Evolutionary conservation across 1,140 invertebrate species (phyloP), one percentile per base, ranked within the genome.

Genomic region (Ceratina australensis): DNA sequence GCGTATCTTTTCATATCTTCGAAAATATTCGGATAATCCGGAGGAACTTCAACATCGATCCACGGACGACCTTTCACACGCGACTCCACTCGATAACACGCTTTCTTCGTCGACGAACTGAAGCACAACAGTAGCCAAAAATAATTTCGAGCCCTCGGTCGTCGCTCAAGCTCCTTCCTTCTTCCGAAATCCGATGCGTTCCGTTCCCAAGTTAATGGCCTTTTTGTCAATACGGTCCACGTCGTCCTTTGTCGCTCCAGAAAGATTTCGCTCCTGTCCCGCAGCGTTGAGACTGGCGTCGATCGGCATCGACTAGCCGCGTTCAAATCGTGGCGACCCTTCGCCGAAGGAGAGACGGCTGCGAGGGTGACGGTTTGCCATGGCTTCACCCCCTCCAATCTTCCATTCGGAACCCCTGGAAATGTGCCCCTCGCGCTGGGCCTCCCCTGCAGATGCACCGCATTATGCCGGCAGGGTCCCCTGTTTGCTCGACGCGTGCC

Each of bases 1-100:
- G 77, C 83, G 15, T 75, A 83, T 83, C 82, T 75, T 57, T 83
- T 83, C 82, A 83, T 83, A 63, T 49, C 54, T 49, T 13, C 2
- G 7, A 16, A 13, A 22, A 26, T 16, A 16, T 15, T 7, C 8
- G 0, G 0, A 18, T 16, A 52, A 3, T 13, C 24, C 2, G 20
- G 22, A 10, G 22, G 3, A 47, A 15, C 22, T 8, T 18, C 20
- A 52, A 26, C 57, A 72, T 52, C 59, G 59, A 72, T 33, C 15
- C 24, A 24, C 57, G 3, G n/a, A 33, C 15, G n/a, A 52, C 20
- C n/a, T 52, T 59, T 61, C n/a, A 22, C 52, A 12, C 12, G 20
- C 8, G 10, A 20, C 18, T 42, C 12, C 16, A 22, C 42, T 8
- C n/a, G 59, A 63, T 24, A 54, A 42, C 24, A 42, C 26, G 10